These are phyloP conservation scores for Schizopygopsis malacanthus DNA, from an alignment of 2,797 vertebrate species.

Conservation along the genomic window DNA sequence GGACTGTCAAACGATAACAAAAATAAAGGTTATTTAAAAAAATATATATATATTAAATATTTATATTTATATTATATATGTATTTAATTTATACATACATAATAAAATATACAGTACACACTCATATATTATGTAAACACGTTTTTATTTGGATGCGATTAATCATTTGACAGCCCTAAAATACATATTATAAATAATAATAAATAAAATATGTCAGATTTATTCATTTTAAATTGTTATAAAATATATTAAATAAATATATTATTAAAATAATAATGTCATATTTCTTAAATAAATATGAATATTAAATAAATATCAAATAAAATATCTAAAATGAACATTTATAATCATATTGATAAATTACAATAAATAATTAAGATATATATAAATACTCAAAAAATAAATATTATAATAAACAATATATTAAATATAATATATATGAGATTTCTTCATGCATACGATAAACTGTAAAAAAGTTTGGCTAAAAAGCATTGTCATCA, in stretches of 20 bases:
- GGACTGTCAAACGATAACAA: no score
- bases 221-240: background rate
- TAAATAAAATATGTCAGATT: background rate
- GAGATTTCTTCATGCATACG: no score
- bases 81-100: no score
- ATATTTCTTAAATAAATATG: background rate
- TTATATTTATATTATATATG: no score
- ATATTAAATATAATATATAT: background rate
- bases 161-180: background rate
- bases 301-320: background rate
- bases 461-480: no score
- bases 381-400: background rate
- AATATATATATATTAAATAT: no score
- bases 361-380: background rate
- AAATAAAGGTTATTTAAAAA: no score
- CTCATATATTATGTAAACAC: background rate
- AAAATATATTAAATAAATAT: background rate
- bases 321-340: background rate
- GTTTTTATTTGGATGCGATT: background rate
- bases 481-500: no score
- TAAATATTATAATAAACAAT: background rate
- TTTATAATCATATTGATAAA: background rate
- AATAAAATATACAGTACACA: background rate
- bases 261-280: background rate
- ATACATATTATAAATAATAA: background rate